These are phyloP conservation scores for Lasioglossum albipes DNA, from an alignment of 1,140 invertebrate genomes.

Conservation along the genomic window DNA sequence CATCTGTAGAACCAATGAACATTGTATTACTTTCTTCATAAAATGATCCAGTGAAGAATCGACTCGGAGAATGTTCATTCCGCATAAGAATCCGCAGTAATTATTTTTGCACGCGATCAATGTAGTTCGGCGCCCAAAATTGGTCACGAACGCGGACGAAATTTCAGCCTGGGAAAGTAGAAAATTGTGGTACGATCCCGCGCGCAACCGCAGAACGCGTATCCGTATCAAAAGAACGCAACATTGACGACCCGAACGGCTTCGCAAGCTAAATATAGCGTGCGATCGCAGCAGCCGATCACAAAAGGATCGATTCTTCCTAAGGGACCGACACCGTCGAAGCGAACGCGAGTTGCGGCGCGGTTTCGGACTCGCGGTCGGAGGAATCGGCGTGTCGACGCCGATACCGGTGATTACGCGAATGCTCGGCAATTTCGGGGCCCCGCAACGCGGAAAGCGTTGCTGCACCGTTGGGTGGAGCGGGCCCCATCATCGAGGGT, in stretches of 20 bases:
- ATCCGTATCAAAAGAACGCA: not conserved
- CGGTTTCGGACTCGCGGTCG: constrained; percentile 31
- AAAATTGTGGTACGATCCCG: not conserved
- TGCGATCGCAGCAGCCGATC: not conserved
- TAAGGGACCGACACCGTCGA: not conserved
- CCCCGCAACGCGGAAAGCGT: constrained; percentile 26
- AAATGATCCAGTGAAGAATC: no score
- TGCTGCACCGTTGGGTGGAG: constrained; percentile 37
- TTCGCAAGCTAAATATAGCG: not conserved
- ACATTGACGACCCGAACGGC: not conserved
- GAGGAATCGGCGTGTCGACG: constrained; percentile 36
- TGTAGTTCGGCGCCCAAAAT: no score
- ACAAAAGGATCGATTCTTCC: not conserved
- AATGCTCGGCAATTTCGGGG: constrained; percentile 60
- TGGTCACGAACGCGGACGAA: not conserved
- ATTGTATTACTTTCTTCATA: no score
- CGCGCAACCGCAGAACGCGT: not conserved
- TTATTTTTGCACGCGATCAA: no score
- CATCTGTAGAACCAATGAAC: no score
- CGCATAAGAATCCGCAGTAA: no score
- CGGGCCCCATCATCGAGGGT: constrained; percentile 53
- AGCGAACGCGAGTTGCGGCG: not conserved
- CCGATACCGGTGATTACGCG: constrained; percentile 68
- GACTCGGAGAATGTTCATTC: no score
- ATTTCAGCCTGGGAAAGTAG: not conserved